Base-by-base conservation (phyloP, 2,113 vertebrate species). In the Sylvilagus bachmani region DNA sequence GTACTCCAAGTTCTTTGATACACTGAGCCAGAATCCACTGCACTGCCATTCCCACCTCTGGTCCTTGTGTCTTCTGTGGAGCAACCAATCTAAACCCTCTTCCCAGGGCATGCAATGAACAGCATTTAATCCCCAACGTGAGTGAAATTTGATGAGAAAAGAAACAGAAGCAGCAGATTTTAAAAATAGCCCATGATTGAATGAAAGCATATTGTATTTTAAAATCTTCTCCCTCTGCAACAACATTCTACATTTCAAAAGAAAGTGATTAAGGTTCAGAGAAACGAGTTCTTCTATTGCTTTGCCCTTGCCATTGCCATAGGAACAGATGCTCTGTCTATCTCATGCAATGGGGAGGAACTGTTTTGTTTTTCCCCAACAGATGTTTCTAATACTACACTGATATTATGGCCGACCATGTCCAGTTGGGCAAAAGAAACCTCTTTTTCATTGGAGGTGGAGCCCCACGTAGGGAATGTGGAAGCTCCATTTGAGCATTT, bases 61-160 rank as follows among this genome's bases (percentile, higher is more conserved):
- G 27, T 55, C 29, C 29, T 73, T 67, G 16, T 62, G 51, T 79
- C 49, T 49, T 62, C 58, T 69, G 1, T 51, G 80, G 53, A 64
- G 16, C 33, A 38, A 73, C 53, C 64, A 61, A 29, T 55, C 38
- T 71, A n/a, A 2, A 61, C 14, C 5, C 3, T 91, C 27, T 55
- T 75, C 79, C 91, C 36, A 2, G 33, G n/a, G 53, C 36, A 10
- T 24, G 2, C 55, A 83, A 10, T 31, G 44, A 82, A 55, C 12
- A 49, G 53, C 29, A 58, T 61, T 10, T 55, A 10, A 67, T 77
- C 31, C 86, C 29, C n/a, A 79, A n/a, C 6, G 4, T n/a, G 51
- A 73, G 44, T 74, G 21, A 84, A 62, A 94, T 84, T 69, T 75
- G 38, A 80, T 87, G 67, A 74, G 13, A 88, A 90, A 84, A 19